Evolutionary conservation across 2,888 invertebrate genomes (phyloP), one percentile per base, ranked within the genome.

Genomic region (Trachelus stipa): DNA sequence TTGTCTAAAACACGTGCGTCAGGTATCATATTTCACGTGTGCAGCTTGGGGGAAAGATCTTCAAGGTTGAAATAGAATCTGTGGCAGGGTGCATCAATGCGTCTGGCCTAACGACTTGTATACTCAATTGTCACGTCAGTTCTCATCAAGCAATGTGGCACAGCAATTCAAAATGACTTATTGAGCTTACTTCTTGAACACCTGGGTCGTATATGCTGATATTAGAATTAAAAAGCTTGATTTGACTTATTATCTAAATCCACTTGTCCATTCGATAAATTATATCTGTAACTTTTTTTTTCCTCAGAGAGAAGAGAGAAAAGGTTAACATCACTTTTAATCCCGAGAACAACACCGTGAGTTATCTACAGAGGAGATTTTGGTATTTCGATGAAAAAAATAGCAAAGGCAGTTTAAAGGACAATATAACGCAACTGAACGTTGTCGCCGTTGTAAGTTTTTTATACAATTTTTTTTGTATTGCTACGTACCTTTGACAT

Each of bases 261-360:
- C 56, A 23, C 15, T 56, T 56, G 56, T 56, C 56, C 9, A 23
- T 56, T 23, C 23, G 56, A 56, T 56, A 15, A 23, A 23, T 56
- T 56, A 9, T 56, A 56, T 56, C 23, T 56, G 9, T 4, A 23
- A 4, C 0, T 3, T 30, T 68, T 30, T 68, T 33, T 1, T 73
- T 9, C 15, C 75, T 87, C 88, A 93, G 92, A 0, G 96, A 97
- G 89, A 91, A 92, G n/a, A 94, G 94, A 6, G 93, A 94, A 77
- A 96, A 96, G 89, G 94, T 95, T 6, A 94, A 97, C 88, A 92
- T 98, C 1, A 92, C 92, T 0, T 97, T 96, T 93, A 94, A 97
- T 87, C 92, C 93, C 0, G 92, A 94, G 79, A 96, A 96, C 87
- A 92, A 93, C 73, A 96, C 97, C 0, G 94, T 97, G 33, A 94